These are phyloP conservation scores for Nemotelus pantherinus DNA, from an alignment of 2,888 invertebrate genomes.

Conservation along the genomic window DNA sequence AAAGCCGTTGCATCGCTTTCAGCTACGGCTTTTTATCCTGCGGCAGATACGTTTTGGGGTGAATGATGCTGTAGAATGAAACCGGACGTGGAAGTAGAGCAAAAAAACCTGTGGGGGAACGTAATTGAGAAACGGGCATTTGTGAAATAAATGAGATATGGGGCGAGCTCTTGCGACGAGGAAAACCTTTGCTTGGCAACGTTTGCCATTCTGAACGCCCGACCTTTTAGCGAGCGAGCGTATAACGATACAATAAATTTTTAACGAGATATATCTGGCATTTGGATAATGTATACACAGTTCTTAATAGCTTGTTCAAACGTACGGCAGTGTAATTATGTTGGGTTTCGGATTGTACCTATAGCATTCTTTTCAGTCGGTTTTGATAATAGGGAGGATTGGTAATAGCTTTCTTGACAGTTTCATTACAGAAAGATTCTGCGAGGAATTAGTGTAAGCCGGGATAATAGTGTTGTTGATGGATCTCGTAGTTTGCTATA, in stretches of 20 bases:
- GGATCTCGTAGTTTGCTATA: too few species aligned
- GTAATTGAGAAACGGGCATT: constrained; percentile 42
- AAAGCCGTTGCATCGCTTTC: not conserved
- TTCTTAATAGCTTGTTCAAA: constrained; percentile 34
- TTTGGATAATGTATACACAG: constrained; percentile 12
- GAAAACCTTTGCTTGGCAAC: not conserved
- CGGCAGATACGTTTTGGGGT: too few species aligned
- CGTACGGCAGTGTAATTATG: constrained; percentile 18
- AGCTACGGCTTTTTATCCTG: too few species aligned
- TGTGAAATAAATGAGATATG: constrained; percentile 3
- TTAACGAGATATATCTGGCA: constrained; percentile 35
- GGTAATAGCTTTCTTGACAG: not conserved
- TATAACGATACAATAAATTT: constrained; percentile 25
- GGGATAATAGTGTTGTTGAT: too few species aligned
- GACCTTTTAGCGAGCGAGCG: constrained; percentile 25
- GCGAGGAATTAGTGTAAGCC: too few species aligned
- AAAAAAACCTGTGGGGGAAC: constrained; percentile 34
- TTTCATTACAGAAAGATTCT: not conserved
- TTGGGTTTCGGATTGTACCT: not conserved
- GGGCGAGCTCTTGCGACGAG: not conserved
- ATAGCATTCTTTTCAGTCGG: too few species aligned
- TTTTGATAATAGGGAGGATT: not conserved
- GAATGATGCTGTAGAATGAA: not conserved
- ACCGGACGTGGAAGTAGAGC: not conserved
- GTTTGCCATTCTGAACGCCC: constrained; percentile 24